Base-by-base conservation (phyloP, 2,113 vertebrate species). In the Otis tarda region DNA sequence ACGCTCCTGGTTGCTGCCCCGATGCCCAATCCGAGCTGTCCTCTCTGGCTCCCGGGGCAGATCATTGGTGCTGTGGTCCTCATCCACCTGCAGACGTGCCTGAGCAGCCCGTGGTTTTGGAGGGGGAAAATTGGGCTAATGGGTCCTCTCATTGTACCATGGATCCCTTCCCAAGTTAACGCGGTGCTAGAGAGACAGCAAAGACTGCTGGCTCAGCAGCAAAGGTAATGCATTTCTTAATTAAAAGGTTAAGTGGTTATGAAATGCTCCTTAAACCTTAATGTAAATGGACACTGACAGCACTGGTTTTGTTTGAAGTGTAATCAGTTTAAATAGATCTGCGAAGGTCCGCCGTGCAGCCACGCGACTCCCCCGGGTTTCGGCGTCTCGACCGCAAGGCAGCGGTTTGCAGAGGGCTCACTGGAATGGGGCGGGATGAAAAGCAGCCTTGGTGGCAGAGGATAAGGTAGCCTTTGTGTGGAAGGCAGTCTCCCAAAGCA, bases 321-420 rank as follows among this genome's bases (percentile, higher is more conserved):
- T 73, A 70, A 93, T 91, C 84, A 80, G 77, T 94, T 63, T 74
- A 69, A 93, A 88, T 83, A 76, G 93, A 93, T 83, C 84, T 59
- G 55, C 64, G 88, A 2, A 9, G 8, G 74, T 76, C 65, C 87
- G 91, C 76, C 50, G 24, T 1, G 4, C 22, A 76, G 78, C 65
- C 89, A 19, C 4, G 11, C 68, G 69, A 85, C 33, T 89, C 17
- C 55, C 35, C 39, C 19, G 81, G 84, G 37, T 52, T 75, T 86
- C 1, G 18, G 81, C 4, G 1, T 68, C 87, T 65, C 7, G 0
- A 22, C 87, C 13, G 37, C 1, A 0, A 63, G 82, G 37, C 79
- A n/a, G 56, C 1, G 2, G 47, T 52, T 52, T 30, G 14, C 77
- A 37, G 77, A 21, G 64, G 8, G 33, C 33, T 80, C 3, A 15